A percentile compares a stretch with the other conserved stretches of the same genome.
These are phyloP conservation scores for Acarapis woodi DNA, from an alignment of 1,140 invertebrate species.

Conservation along the genomic window DNA sequence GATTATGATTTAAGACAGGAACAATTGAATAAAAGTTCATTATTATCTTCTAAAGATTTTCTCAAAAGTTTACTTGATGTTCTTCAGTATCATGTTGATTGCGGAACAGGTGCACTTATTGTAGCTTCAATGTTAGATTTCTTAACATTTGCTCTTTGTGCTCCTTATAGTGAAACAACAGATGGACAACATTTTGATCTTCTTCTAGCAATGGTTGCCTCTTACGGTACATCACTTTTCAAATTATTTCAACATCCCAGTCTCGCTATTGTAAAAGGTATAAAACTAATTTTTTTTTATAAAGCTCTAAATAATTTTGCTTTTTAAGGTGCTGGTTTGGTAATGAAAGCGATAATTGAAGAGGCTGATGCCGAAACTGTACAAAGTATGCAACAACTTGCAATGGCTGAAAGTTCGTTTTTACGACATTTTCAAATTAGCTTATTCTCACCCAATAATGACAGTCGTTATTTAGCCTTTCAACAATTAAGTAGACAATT, in stretches of 20 bases:
- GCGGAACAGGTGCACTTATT: slow-evolving; percentile 32
- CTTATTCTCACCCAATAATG: slow-evolving; percentile 47
- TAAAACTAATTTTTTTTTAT: too few relatives aligned
- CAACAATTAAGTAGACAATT: slow-evolving; percentile 77
- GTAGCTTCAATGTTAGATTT: slow-evolving; percentile 83
- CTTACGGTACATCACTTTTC: slow-evolving; percentile 61
- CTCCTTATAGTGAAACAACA: slow-evolving; percentile 96
- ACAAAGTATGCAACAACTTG: slow-evolving; percentile 74
- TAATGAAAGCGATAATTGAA: slow-evolving; percentile 90
- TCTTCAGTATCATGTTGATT: slow-evolving; percentile 70
- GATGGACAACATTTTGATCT: slow-evolving; percentile 89
- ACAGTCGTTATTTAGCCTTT: slow-evolving; percentile 38
- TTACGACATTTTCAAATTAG: slow-evolving; percentile 71
- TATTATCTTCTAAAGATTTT: slow-evolving; percentile 71
- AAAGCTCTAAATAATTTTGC: too few relatives aligned
- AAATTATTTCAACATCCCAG: slow-evolving; percentile 90
- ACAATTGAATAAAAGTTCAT: slow-evolving; percentile 84
- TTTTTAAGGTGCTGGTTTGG: slow-evolving; percentile 81
- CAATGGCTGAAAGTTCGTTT: slow-evolving; percentile 83
- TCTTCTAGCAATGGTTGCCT: slow-evolving; percentile 70
- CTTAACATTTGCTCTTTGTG: slow-evolving; percentile 88
- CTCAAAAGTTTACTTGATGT: slow-evolving; percentile 72
- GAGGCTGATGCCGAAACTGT: slow-evolving; percentile 73
- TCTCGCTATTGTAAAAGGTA: slow-evolving; percentile 83
- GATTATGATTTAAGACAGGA: slow-evolving; percentile 79